Base-by-base conservation (phyloP, 2,797 vertebrate species). In the Ptychobarbus kaznakovi region DNA sequence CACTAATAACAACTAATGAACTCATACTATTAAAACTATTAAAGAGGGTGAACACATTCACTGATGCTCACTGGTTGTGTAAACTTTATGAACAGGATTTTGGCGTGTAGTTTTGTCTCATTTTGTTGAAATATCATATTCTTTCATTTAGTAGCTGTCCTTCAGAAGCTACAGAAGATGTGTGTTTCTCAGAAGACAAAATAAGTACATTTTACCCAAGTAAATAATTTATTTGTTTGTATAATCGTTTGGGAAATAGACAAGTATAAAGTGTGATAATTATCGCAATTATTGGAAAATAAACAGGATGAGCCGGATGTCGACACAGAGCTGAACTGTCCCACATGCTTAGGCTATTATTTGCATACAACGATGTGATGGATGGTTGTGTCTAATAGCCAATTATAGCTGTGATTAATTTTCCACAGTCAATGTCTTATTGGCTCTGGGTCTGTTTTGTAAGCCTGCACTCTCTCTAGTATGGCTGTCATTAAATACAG, bases 401-500 rank as follows among this genome's bases (percentile, higher is more conserved):
- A 78, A 63, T 78, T 78, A 63, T 78, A 44, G 38, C n/a, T 63
- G 38, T 44, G 76, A 78, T 78, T 79, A 44, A 63, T 79, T 63
- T 42, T 63, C 35, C 56, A 63, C n/a, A 79, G 56, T n/a, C 20
- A n/a, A 25, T 38, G 49, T 22, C 73, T 53, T 78, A 61, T 28
- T 78, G 76, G 22, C 76, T 42, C 56, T 44, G 56, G 4, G 20
- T 63, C 22, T 63, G 56, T 63, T 79, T 63, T 79, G 22, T 28
- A 35, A 73, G 40, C 18, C 25, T 82, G 81, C 46, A 61, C 28
- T 63, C 8, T 38, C 56, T 74, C 40, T 74, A n/a, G 35, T 61
- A 82, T 38, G 70, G 20, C 40, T 65, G 70, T 63, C 53, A 82
- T 65, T 65, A 83, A 63, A 51, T 74, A 51, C 56, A 74, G 90